These are phyloP conservation scores for Eumeta japonica DNA, from an alignment of 1,140 invertebrate genomes.

Conservation along the genomic window DNA sequence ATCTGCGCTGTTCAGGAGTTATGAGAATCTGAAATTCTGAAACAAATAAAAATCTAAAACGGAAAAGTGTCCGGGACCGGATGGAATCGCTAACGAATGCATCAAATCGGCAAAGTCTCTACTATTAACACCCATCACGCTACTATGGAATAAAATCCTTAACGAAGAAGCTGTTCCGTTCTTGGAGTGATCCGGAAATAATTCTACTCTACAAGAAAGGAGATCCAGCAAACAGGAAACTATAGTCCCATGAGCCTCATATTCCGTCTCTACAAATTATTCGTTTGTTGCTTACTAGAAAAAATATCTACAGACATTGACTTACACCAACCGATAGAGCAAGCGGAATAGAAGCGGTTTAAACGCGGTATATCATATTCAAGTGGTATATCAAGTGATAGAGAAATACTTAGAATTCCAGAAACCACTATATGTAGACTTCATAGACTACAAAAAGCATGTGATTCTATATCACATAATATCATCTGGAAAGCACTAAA, in stretches of 20 bases:
- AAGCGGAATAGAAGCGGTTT: slow-evolving; percentile 26
- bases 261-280: slow-evolving; percentile 25
- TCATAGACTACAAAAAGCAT: too few species aligned
- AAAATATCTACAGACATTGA: slow-evolving; percentile 16
- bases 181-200: slow-evolving; percentile 22
- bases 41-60: too few species aligned
- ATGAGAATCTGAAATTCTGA: too few species aligned
- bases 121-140: slow-evolving; percentile 11
- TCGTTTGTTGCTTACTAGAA: slow-evolving; percentile 17
- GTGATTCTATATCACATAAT: slow-evolving; percentile 14
- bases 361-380: slow-evolving; percentile 21
- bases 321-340: slow-evolving; percentile 24
- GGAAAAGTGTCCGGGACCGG: too few species aligned
- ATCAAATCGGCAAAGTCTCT: too few species aligned
- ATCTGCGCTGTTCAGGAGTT: too few species aligned
- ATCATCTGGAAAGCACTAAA: slow-evolving; percentile 10
- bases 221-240: too few species aligned
- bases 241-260: slow-evolving; percentile 29
- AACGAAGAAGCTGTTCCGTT: slow-evolving; percentile 12
- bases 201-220: slow-evolving; percentile 30
- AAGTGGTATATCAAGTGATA: slow-evolving; percentile 17
- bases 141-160: slow-evolving; percentile 17
- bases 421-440: slow-evolving; percentile 15
- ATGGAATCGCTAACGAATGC: too few species aligned
- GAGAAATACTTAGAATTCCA: slow-evolving; percentile 19